Percentiles rank a stretch among this genome's conserved stretches.
phyloP scores from a whole-genome alignment of 2,888 invertebrate species.

The Iselma pallidipennis region DNA sequence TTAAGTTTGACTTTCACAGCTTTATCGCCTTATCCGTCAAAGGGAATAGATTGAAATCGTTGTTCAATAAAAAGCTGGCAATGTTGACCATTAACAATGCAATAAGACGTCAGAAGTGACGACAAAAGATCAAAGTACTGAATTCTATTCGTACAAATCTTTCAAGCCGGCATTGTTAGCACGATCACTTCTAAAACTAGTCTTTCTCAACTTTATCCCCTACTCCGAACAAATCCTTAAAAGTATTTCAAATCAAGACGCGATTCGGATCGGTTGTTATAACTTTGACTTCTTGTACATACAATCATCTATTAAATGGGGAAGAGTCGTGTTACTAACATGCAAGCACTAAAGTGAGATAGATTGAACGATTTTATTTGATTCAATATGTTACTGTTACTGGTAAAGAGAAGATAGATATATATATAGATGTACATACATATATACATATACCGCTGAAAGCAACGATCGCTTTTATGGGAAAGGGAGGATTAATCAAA shows the following conservation, averaged over 20 bases:
- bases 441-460: slow-evolving; percentile 17
- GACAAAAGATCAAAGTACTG: slow-evolving; percentile 38
- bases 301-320: background rate
- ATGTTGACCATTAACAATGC: slow-evolving; percentile 41
- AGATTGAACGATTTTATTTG: background rate
- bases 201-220: background rate
- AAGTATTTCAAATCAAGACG: background rate
- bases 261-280: background rate
- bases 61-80: slow-evolving; percentile 33
- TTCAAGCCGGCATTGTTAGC: slow-evolving; percentile 1
- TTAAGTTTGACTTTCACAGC: background rate
- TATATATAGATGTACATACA: background rate
- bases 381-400: background rate
- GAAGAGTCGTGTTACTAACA: no score
- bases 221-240: background rate
- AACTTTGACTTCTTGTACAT: background rate
- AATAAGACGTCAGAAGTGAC: slow-evolving; percentile 40
- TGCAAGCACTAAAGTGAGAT: background rate
- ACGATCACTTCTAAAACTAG: slow-evolving; percentile 12
- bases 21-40: background rate
- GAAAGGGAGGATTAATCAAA: slow-evolving; percentile 50
- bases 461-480: slow-evolving; percentile 47
- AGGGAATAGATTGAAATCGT: background rate
- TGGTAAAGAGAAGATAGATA: background rate
- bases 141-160: slow-evolving; percentile 37